Evolutionary conservation across 2,888 invertebrate genomes (phyloP).

Genomic region (Dorcus parallelipipedus): DNA sequence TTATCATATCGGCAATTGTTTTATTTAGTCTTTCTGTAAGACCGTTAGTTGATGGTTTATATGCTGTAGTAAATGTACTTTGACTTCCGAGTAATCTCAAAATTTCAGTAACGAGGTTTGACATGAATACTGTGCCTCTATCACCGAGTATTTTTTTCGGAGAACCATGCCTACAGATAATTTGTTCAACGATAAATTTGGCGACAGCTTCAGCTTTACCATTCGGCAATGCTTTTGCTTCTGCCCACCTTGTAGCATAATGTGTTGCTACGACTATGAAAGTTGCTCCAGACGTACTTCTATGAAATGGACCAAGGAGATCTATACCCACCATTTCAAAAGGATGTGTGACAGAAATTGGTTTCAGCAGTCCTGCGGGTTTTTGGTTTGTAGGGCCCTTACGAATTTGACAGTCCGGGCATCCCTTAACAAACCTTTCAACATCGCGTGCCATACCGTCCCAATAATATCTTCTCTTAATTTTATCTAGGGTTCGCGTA

Average conservation of each 20-base stretch:
- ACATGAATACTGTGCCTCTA: neutral
- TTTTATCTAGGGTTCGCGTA: conserved; percentile 21
- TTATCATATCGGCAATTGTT: conserved; percentile 6
- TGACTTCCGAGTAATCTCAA: conserved; percentile 7
- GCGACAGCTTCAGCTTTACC: conserved; percentile 13
- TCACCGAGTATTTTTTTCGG: conserved; percentile 1
- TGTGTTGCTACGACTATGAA: conserved; percentile 9
- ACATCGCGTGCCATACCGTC: conserved; percentile 5
- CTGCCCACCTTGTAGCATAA: conserved; percentile 12
- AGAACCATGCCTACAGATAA: conserved; percentile 1
- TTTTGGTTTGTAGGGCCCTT: conserved; percentile 13
- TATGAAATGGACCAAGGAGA: conserved; percentile 27
- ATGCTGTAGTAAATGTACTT: conserved; percentile 2
- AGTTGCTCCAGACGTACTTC: neutral
- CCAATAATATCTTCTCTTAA: conserved; percentile 25
- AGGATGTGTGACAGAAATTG: conserved; percentile 11
- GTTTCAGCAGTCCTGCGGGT: conserved; percentile 18
- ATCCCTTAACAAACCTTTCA: conserved; percentile 16
- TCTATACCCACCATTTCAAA: conserved; percentile 19
- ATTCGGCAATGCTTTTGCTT: conserved; percentile 6
- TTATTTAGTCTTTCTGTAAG: conserved; percentile 15
- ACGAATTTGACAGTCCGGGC: conserved; percentile 25
- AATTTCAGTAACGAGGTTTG: neutral
- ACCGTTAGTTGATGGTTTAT: conserved; percentile 7
- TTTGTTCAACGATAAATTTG: neutral